Percentiles rank a stretch among this genome's conserved stretches.
Conservation (phyloP, 2,797 vertebrate genomes). For the Anabacerthia variegaticeps region DNA sequence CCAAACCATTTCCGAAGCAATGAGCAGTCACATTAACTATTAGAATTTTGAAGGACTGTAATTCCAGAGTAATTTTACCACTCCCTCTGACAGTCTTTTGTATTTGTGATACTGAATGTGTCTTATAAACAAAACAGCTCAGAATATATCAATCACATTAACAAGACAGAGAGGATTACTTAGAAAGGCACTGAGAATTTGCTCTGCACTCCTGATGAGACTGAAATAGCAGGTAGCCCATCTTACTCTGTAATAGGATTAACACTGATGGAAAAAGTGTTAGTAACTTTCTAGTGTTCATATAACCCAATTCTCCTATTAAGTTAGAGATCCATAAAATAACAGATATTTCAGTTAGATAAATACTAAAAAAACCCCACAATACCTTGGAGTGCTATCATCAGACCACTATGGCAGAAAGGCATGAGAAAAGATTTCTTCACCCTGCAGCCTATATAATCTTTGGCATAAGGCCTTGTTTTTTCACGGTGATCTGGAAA, state of each 20-base stretch:
- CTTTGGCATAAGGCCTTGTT: background rate
- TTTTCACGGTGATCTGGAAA: background rate
- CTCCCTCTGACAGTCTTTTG: slow-evolving; percentile 25
- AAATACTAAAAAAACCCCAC: background rate
- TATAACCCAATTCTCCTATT: background rate
- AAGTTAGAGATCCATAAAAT: background rate
- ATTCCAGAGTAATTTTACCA: slow-evolving; percentile 38
- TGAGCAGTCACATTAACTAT: slow-evolving; percentile 1
- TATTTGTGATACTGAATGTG: background rate
- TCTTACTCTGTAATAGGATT: background rate
- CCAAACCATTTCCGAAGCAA: slow-evolving; percentile 6
- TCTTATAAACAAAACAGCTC: slow-evolving; percentile 22
- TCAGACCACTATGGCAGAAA: background rate
- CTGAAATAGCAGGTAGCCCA: background rate
- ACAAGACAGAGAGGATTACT: background rate
- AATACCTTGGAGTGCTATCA: background rate
- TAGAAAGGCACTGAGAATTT: background rate
- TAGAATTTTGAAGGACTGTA: slow-evolving; percentile 30
- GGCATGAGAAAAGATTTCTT: background rate
- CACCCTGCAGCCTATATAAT: too few relatives aligned
- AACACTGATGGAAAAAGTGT: background rate
- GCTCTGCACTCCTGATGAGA: background rate
- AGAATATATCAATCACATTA: slow-evolving; percentile 4
- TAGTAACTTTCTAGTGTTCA: background rate
- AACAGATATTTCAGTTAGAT: background rate